Evolutionary conservation across 2,113 vertebrate species (phyloP).

Genomic region (Bungarus multicinctus): DNA sequence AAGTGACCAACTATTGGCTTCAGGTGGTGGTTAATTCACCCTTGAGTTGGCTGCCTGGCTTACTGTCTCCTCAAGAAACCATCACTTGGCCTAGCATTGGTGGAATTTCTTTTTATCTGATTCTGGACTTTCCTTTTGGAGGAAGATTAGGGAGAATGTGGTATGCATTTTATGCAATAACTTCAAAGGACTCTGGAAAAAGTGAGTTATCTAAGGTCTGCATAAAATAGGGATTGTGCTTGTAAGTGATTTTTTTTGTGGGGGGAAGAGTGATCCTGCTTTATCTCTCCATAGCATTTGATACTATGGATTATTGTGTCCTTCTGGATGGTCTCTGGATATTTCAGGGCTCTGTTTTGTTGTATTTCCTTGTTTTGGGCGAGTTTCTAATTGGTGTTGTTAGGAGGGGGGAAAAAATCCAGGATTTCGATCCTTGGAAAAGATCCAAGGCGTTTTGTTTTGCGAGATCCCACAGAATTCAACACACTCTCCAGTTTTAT

Average conservation of each 20-base stretch:
- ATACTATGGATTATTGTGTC: not conserved
- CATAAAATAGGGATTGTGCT: not conserved
- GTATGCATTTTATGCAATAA: not conserved
- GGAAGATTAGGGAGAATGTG: not conserved
- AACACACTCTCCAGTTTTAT: not conserved
- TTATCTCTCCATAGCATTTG: not conserved
- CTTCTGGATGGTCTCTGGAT: not conserved
- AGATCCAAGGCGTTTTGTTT: not conserved
- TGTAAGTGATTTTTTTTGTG: not conserved
- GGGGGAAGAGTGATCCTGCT: not conserved
- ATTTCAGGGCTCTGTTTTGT: not conserved
- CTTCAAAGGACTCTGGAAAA: not conserved
- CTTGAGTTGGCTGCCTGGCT: not conserved
- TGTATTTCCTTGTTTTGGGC: not conserved
- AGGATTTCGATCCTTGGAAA: not conserved
- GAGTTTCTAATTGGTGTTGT: not conserved
- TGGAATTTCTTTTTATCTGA: not conserved
- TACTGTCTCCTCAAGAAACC: not conserved
- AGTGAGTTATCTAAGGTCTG: not conserved
- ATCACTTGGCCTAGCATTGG: not conserved
- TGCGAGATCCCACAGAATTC: not conserved
- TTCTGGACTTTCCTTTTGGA: not conserved
- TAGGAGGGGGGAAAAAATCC: not conserved
- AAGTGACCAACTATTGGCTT: not conserved
- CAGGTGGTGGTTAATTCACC: not conserved